Base-by-base conservation (phyloP, 1,140 invertebrate genomes). In the Polypedilum pembai region DNA sequence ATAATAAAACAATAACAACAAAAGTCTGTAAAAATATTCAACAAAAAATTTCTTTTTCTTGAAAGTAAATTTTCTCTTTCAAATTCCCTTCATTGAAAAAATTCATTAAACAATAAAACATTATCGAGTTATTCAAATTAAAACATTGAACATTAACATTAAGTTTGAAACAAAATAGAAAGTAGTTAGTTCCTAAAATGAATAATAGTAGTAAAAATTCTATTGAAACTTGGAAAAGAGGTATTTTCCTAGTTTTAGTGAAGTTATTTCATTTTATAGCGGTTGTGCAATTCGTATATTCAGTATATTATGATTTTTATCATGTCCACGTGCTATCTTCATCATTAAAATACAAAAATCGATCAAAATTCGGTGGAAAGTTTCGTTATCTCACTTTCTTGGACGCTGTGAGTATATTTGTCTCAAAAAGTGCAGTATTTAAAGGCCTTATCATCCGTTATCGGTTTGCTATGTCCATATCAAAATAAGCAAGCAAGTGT, bases 371-470 rank as follows among this genome's bases (percentile, higher is more conserved):
- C 80, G 92, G 89, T 74, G 91, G 91, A 77, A 94, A 94, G 84
- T 89, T 94, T 75, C 94, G 94, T 84, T 96, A 90, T 83, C 85
- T 95, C 74, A 95, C 94, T 21, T 93, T 91, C 79, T 89, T 92
- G 86, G 85, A 93, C 86, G 90, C 89, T 83, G 92, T 95, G 87
- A 87, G 24, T 33, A 33, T 33, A 33, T 33, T 33, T 33, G 24
- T 3, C 5, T 33, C 24, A 33, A 33, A 33, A 33, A 33, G 24
- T 33, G 24, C 24, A 33, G 24, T 33, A 33, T 33, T 33, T 33
- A 33, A 33, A 33, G 24, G 1, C 24, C 24, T 33, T 33, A 33
- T 33, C 24, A 33, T 3, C 5, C 5, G 24, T 33, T 33, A 33
- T 33, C 24, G 1, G 24, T 33, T 33, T 33, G 24, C 2, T 5